Evolutionary conservation across 2,113 vertebrate species (phyloP), one percentile per base, ranked within the genome.

Genomic region (Austrofundulus limnaeus): DNA sequence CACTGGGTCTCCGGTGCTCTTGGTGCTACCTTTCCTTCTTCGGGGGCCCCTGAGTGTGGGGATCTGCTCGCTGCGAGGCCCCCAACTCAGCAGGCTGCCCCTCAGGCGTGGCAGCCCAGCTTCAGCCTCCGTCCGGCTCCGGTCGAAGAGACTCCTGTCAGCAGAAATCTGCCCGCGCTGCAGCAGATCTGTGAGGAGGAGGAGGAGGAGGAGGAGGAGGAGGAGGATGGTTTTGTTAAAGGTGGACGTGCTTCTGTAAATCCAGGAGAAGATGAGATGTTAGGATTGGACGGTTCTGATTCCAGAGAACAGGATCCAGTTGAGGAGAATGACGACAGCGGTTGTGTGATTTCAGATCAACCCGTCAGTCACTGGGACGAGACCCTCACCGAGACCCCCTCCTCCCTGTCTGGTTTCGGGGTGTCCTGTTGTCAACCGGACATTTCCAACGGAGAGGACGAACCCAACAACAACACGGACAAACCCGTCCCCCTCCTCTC

Each of bases 131-230:
- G 61, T 14, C 78, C 85, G 3, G 70, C 88, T 55, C 81, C 80
- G 0, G 66, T 66, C 2, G 79, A 92, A 2, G 89, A 91, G 13
- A 61, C 90, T 3, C 83, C 91, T 4, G 61, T 50, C 17, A 57
- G 87, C 52, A 95, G 92, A 86, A 94, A 85, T 70, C 80, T 92
- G 3, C 88, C 89, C 0, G 91, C 93, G 0, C 87, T 95, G 50
- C 93, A 94, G 81, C 94, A 93, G 86, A 96, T 96, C 73, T 94
- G 92, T 0, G 94, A 96, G 70, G 95, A 95, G 28, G 94, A 94
- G 0, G 94, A 95, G 4, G 94, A 95, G 0, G 93, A 94, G 0
- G 93, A 94, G 0, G 78, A 83, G 2, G 78, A 70, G 5, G 82
- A 81, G 8, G 94, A 92, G 0, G 92, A 93, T 0, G 92, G 31